Conservation (phyloP, 1,140 invertebrate genomes). For the Physella acuta region DNA sequence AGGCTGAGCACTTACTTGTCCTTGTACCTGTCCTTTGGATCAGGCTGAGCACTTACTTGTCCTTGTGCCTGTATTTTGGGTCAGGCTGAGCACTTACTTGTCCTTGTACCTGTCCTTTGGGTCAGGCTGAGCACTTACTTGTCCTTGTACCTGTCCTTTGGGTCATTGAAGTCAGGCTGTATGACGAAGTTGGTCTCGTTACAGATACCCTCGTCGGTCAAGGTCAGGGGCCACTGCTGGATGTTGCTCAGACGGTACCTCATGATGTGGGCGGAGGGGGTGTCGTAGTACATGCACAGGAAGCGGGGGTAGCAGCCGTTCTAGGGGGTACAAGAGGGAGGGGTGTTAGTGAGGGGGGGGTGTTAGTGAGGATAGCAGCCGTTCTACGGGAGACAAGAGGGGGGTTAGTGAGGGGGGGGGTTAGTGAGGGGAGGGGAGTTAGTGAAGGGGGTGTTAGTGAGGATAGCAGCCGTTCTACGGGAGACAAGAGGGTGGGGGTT, state of each 20-base stretch:
- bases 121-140: background rate
- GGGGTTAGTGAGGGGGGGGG: too few relatives aligned
- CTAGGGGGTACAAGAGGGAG: background rate
- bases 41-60: background rate
- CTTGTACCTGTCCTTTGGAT: background rate
- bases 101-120: background rate
- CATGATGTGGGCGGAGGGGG: background rate
- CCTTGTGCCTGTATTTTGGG: background rate
- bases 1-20: background rate
- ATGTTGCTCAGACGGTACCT: constrained; percentile 13
- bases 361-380: too few relatives aligned
- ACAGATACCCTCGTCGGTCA: constrained; percentile 20
- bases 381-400: too few relatives aligned
- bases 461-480: background rate
- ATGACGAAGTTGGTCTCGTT: background rate
- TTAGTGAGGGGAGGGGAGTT: too few relatives aligned
- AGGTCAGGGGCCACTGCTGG: constrained; percentile 13
- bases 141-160: background rate
- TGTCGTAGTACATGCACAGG: constrained; percentile 23
- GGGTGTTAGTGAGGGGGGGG: too few relatives aligned
- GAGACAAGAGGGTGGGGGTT: constrained; percentile 9
- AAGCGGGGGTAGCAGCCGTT: constrained; percentile 27
- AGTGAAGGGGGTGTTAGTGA: constrained; percentile 4
- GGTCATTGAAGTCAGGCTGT: constrained; percentile 14
- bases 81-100: background rate